Evolutionary conservation across 2,113 vertebrate genomes (phyloP).

Genomic region (Ictalurus punctatus): DNA sequence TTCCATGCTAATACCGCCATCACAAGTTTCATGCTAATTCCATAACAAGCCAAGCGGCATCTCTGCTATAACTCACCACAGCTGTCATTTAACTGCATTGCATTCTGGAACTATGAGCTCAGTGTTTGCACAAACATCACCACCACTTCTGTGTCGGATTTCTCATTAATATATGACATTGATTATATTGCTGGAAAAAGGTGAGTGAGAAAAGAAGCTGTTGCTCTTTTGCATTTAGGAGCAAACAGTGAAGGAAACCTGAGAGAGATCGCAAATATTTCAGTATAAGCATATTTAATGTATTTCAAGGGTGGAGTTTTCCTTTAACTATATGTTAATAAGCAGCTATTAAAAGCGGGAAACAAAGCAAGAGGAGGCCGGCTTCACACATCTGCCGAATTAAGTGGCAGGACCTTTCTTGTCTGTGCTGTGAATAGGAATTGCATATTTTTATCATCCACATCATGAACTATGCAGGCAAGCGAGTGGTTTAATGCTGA

Average conservation of each 20-base stretch:
- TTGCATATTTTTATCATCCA: conserved; percentile 57
- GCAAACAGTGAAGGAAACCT: background rate
- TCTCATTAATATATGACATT: background rate
- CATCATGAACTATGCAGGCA: conserved; percentile 50
- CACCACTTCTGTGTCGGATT: background rate
- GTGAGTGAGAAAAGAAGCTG: background rate
- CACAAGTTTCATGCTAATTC: background rate
- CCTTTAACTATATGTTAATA: conserved; percentile 5
- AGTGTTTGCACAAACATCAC: background rate
- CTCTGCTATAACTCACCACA: background rate
- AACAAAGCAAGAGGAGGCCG: background rate
- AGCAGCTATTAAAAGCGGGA: background rate
- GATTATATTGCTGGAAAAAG: background rate
- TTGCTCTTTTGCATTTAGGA: background rate
- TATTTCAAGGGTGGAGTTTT: background rate
- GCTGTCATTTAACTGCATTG: background rate
- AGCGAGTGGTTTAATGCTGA: conserved; percentile 46
- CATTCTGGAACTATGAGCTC: background rate
- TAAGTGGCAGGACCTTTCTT: conserved; percentile 42
- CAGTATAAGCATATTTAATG: background rate
- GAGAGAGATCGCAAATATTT: background rate
- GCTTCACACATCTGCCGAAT: conserved; percentile 17
- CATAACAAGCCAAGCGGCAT: background rate
- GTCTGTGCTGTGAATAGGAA: conserved; percentile 55
- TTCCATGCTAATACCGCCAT: background rate